Evolutionary conservation across 2,888 invertebrate species (phyloP).

Genomic region (Acleris cristana): DNA sequence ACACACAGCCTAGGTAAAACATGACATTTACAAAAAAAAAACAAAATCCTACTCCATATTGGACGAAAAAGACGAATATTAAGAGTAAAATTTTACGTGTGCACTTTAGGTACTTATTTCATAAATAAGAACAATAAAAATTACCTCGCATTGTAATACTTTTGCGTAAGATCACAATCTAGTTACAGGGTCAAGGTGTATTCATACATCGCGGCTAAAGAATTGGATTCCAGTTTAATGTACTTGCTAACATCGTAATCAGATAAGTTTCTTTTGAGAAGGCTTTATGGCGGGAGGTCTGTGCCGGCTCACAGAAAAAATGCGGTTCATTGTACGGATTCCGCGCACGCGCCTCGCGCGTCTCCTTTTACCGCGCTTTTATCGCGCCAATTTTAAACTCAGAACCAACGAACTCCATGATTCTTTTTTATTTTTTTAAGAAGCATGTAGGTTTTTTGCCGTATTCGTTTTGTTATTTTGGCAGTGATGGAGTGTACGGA

Average conservation of each 20-base stretch:
- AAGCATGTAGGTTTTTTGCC: slow-evolving; percentile 26
- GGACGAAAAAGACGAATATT: too few species aligned
- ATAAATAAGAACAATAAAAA: slow-evolving; percentile 2
- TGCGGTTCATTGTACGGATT: slow-evolving; percentile 64
- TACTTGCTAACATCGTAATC: slow-evolving; percentile 29
- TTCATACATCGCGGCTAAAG: slow-evolving; percentile 11
- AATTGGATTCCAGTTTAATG: slow-evolving; percentile 27
- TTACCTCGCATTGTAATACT: neutral
- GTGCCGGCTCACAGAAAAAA: slow-evolving; percentile 54
- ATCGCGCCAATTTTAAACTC: slow-evolving; percentile 54
- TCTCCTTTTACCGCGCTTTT: slow-evolving; percentile 58
- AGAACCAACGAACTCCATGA: neutral
- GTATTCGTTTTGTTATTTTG: slow-evolving; percentile 16
- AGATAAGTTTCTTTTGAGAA: slow-evolving; percentile 48
- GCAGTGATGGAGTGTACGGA: slow-evolving; percentile 49
- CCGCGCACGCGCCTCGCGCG: slow-evolving; percentile 72
- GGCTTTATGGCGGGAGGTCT: slow-evolving; percentile 65
- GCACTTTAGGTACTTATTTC: neutral
- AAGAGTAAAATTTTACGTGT: too few species aligned
- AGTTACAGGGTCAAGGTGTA: slow-evolving; percentile 28
- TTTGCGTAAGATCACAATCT: slow-evolving; percentile 26
- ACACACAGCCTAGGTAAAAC: too few species aligned
- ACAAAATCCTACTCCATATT: too few species aligned
- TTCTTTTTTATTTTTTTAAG: slow-evolving; percentile 9
- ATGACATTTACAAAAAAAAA: too few species aligned